Conservation (phyloP, 2,113 vertebrate genomes). For the Bungarus multicinctus region DNA sequence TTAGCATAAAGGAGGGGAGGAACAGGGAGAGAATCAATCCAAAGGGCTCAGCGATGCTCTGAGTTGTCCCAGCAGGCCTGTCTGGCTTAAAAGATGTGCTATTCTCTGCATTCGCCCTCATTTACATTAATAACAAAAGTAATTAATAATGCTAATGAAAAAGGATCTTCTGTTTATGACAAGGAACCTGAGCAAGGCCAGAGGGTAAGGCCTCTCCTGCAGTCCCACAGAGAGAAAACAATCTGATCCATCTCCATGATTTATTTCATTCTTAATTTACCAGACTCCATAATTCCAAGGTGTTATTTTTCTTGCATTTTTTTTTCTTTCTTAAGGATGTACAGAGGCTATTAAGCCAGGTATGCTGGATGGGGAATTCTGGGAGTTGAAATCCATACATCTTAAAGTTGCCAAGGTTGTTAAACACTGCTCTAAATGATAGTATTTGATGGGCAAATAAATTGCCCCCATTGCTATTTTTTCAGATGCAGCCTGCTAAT, state of each 20-base stretch:
- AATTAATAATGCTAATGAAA: slow-evolving; percentile 33
- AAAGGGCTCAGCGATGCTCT: not conserved
- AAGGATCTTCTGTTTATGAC: slow-evolving; percentile 6
- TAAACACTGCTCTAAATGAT: not conserved
- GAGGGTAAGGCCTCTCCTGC: not conserved
- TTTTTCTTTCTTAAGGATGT: not conserved
- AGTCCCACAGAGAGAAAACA: not conserved
- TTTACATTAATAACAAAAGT: slow-evolving; percentile 27
- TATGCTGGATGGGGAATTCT: not conserved
- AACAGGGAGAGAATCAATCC: not conserved
- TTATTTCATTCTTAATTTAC: slow-evolving; percentile 7
- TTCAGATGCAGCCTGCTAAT: not conserved
- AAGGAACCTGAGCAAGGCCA: not conserved
- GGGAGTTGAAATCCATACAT: not conserved
- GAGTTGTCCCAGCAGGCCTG: not conserved
- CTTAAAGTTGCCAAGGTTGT: not conserved
- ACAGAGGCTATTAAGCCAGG: not conserved
- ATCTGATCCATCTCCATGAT: not conserved
- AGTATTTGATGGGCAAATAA: not conserved
- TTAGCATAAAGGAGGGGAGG: not conserved
- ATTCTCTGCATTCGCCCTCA: slow-evolving; percentile 15
- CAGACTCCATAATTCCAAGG: not conserved
- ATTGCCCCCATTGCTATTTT: not conserved
- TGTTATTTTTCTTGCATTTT: not conserved
- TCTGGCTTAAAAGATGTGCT: not conserved